Base-by-base conservation (phyloP, 1,140 invertebrate genomes). In the Neuroterus valhalla region DNA sequence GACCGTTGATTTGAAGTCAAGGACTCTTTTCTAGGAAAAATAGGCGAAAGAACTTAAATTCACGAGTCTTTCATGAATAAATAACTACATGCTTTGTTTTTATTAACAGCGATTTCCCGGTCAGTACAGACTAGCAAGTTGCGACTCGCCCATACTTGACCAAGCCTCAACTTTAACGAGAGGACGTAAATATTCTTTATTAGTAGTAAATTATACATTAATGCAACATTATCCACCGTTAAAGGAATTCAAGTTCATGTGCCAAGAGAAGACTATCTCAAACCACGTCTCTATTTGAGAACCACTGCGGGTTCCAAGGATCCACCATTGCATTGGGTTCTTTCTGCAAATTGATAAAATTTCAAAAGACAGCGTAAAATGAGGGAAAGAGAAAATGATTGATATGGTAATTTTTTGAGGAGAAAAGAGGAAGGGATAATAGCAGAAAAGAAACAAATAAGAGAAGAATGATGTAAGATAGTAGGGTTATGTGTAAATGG, bases 211-310 rank as follows among this genome's bases (percentile, higher is more conserved):
- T 62, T 62, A 62, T 62, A 62, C 26, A 62, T 62, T 62, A 62
- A 12, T 11, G 23, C 14, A 52, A 52, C 19, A 12, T 52, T 52
- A 52, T 11, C 50, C 23, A 17, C 6, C 19, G 3, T 52, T 11
- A 52, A 52, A 52, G 50, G 23, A 52, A 55, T 23, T 14, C 8
- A 55, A 55, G 52, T 55, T 55, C 21, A 26, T 26, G 52, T 26
- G 15, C 52, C 15, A 21, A 4, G 72, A 70, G 52, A 45, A 44
- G 31, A 43, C 66, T 80, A 82, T 83, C 81, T 76, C 44, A 44
- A 44, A 44, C 68, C 78, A 76, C 74, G 78, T 81, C 80, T 84
- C 77, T 80, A 81, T 84, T 71, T 68, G 21, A 45, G 31, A 19
- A 43, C 70, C 48, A n/a, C 19, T 55, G 21, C 15, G 31, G 68